Percentiles rank a stretch among this genome's conserved stretches.
These are phyloP conservation scores for Pygoscelis antarcticus DNA, from an alignment of 2,113 vertebrate species.

Conservation along the genomic window DNA sequence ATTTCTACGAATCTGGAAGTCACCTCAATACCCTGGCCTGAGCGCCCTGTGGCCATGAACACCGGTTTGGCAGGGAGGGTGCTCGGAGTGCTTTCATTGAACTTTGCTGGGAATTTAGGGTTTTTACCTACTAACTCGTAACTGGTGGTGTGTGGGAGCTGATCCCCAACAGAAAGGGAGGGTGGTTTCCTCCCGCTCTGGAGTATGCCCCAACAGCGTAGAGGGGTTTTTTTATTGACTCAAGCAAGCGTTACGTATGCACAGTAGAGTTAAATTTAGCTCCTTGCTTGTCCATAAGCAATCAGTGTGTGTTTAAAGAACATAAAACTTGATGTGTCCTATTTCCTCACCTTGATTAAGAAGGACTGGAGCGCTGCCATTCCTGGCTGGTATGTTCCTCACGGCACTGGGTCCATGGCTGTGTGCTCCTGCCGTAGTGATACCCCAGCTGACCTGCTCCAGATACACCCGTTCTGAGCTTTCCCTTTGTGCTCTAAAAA, in stretches of 20 bases:
- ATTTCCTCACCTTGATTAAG: accelerated
- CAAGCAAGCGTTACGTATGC: accelerated
- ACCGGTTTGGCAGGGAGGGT: not conserved
- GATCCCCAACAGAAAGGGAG: not conserved
- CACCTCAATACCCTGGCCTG: accelerated
- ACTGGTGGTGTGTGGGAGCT: accelerated
- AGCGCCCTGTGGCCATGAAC: accelerated
- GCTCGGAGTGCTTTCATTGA: accelerated
- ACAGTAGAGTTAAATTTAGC: not conserved
- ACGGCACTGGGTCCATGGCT: accelerated
- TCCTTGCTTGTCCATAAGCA: not conserved
- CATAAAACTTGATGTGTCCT: not conserved
- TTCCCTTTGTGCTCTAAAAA: not conserved
- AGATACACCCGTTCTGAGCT: not conserved
- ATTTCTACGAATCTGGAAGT: not conserved
- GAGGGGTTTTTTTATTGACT: not conserved
- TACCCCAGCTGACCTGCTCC: not conserved
- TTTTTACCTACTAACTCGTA: not conserved
- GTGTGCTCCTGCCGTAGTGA: not conserved
- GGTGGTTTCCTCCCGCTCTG: not conserved
- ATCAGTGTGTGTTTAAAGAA: accelerated
- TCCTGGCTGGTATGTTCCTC: accelerated
- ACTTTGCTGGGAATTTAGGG: accelerated
- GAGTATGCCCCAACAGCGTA: accelerated
- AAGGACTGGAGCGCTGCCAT: accelerated